Evolutionary conservation across 2,888 invertebrate species (phyloP).

Genomic region (Habroteleia sp.): DNA sequence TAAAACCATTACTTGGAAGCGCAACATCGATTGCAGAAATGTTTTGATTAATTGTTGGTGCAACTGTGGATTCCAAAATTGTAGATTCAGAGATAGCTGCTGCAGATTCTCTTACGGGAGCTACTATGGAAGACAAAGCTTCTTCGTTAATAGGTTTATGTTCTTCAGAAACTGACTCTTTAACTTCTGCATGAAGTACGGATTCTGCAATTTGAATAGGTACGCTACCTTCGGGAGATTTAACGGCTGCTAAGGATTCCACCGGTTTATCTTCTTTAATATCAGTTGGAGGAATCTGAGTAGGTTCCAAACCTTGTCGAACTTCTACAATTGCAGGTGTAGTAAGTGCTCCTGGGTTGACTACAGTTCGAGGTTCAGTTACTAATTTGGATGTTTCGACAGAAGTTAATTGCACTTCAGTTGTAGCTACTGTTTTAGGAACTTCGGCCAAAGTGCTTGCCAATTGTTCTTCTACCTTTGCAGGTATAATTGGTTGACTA

Average conservation of each 20-base stretch:
- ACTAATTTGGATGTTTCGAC: neutral
- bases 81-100: constrained; percentile 67
- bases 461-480: neutral
- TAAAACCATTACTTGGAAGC: constrained; percentile 50
- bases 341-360: too few relatives aligned
- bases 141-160: constrained; percentile 70
- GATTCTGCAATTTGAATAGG: constrained; percentile 79
- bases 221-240: constrained; percentile 69
- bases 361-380: neutral
- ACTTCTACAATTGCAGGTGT: too few relatives aligned
- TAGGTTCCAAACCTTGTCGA: too few relatives aligned
- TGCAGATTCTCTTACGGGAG: constrained; percentile 71
- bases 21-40: constrained; percentile 1
- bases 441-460: neutral
- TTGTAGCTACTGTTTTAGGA: too few relatives aligned
- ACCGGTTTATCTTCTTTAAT: too few relatives aligned
- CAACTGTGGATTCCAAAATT: constrained; percentile 34
- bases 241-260: too few relatives aligned
- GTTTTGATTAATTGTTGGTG: constrained; percentile 5
- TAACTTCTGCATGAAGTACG: constrained; percentile 75
- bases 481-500: neutral
- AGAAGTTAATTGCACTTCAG: neutral
- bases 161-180: constrained; percentile 74
- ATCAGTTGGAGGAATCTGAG: too few relatives aligned
- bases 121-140: constrained; percentile 72